Conservation (phyloP, 2,888 invertebrate species). For the Pimpla rufipes region DNA sequence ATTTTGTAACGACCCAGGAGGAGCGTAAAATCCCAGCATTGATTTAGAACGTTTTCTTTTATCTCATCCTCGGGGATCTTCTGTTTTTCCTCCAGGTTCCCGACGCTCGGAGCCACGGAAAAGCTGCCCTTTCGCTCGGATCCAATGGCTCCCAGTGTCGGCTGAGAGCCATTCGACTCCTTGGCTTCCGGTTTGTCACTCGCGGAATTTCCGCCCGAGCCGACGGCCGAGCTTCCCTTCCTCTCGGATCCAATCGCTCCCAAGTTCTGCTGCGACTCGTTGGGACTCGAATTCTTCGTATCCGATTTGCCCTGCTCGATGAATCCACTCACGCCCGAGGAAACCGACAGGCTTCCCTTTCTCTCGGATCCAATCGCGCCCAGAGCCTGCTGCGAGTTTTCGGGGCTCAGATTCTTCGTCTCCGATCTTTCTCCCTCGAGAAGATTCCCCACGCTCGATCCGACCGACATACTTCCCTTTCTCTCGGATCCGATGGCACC, state of each 20-base stretch:
- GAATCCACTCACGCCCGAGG: not conserved
- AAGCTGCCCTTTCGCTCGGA: not conserved
- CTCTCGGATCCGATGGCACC: constrained; percentile 76
- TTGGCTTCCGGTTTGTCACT: not conserved
- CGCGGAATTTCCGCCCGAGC: not conserved
- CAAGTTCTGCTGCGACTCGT: constrained; percentile 59
- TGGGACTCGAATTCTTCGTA: not conserved
- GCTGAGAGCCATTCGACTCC: not conserved
- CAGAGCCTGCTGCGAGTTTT: constrained; percentile 61
- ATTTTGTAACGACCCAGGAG: constrained; percentile 69
- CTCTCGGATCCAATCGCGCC: constrained; percentile 76
- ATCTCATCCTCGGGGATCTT: constrained; percentile 18
- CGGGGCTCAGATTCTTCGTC: constrained; percentile 13
- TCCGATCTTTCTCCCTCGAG: constrained; percentile 16
- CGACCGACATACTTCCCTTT: constrained; percentile 66
- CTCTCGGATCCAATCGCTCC: constrained; percentile 76
- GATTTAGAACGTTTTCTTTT: constrained; percentile 68
- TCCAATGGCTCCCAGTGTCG: not conserved
- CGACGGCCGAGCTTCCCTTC: constrained; percentile 63
- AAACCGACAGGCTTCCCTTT: constrained; percentile 66
- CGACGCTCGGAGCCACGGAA: not conserved
- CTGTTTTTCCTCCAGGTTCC: not conserved
- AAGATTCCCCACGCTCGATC: not conserved
- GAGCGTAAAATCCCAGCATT: constrained; percentile 76
- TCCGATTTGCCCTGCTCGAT: not conserved